A percentile compares a stretch with the other conserved stretches of the same genome.
These are phyloP conservation scores for Eucriotettix oculatus DNA, from an alignment of 2,888 invertebrate genomes.

Conservation along the genomic window DNA sequence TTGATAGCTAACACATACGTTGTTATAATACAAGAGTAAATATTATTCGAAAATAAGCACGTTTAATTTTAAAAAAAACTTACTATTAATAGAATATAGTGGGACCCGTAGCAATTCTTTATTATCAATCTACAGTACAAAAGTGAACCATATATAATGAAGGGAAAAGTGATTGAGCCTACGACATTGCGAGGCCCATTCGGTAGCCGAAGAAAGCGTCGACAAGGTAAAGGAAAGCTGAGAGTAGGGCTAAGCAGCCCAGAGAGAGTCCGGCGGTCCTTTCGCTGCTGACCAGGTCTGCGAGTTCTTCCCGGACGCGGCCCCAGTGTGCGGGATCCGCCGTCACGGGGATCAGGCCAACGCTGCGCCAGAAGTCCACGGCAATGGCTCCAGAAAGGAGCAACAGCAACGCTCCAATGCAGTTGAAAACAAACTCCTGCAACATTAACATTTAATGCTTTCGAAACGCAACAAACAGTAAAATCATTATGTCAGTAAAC, in stretches of 20 bases:
- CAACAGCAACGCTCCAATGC: constrained; percentile 8
- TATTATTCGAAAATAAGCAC: too few relatives aligned
- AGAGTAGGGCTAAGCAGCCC: constrained; percentile 9
- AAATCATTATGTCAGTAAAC: too few relatives aligned
- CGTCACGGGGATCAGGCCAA: constrained; percentile 9
- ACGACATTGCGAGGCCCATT: not conserved
- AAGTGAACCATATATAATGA: too few relatives aligned
- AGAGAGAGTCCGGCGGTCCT: constrained; percentile 10
- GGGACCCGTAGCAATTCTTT: too few relatives aligned
- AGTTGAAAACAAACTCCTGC: constrained; percentile 11
- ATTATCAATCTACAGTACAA: too few relatives aligned
- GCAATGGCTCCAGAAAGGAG: constrained; percentile 9
- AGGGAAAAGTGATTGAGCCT: too few relatives aligned
- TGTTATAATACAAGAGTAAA: too few relatives aligned
- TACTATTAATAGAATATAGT: too few relatives aligned
- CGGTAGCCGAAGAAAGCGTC: constrained; percentile 12
- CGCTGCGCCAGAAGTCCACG: constrained; percentile 12
- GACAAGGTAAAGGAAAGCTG: constrained; percentile 10
- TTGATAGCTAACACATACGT: too few relatives aligned
- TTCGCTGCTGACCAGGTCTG: constrained; percentile 4
- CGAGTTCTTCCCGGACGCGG: constrained; percentile 6
- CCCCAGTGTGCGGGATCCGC: constrained; percentile 7
- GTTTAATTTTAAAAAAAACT: too few relatives aligned
- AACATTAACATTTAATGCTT: too few relatives aligned
- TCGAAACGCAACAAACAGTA: too few relatives aligned